Evolutionary conservation across 1,140 invertebrate genomes (phyloP).

Genomic region (Anoplolepis gracilipes): DNA sequence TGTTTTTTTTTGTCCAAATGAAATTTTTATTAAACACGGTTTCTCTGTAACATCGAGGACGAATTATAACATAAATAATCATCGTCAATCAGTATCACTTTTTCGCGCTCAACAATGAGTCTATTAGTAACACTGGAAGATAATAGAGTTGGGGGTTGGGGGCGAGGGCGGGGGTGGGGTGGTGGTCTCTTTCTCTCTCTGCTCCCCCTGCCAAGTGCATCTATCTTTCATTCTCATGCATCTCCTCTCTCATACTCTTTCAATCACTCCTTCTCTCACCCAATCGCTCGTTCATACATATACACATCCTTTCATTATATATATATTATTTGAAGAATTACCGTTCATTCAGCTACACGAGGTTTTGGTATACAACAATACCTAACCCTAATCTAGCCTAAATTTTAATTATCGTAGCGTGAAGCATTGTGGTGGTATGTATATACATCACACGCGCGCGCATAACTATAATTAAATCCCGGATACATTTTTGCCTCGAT

Average conservation of each 20-base stretch:
- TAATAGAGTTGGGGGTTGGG: constrained; percentile 71
- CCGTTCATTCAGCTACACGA: constrained; percentile 76
- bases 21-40: constrained; percentile 86
- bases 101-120: constrained; percentile 84
- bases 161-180: constrained; percentile 48
- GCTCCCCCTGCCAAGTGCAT: constrained; percentile 67
- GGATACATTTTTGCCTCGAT: constrained; percentile 56
- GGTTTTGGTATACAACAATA: constrained; percentile 74
- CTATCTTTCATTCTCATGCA: constrained; percentile 55
- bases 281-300: not conserved
- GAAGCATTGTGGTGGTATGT: constrained; percentile 80
- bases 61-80: constrained; percentile 85
- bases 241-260: constrained; percentile 48
- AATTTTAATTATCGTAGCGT: constrained; percentile 75
- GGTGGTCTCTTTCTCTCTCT: constrained; percentile 64
- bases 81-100: constrained; percentile 85
- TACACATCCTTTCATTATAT: constrained; percentile 25
- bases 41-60: constrained; percentile 86
- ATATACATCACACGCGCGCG: constrained; percentile 78
- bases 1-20: constrained; percentile 83
- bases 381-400: constrained; percentile 77
- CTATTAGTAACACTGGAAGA: constrained; percentile 85
- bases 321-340: constrained; percentile 35
- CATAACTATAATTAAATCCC: constrained; percentile 63
- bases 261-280: constrained; percentile 57